These are phyloP conservation scores for Coregonus sp. DNA, from an alignment of 2,797 vertebrate species.

Conservation along the genomic window DNA sequence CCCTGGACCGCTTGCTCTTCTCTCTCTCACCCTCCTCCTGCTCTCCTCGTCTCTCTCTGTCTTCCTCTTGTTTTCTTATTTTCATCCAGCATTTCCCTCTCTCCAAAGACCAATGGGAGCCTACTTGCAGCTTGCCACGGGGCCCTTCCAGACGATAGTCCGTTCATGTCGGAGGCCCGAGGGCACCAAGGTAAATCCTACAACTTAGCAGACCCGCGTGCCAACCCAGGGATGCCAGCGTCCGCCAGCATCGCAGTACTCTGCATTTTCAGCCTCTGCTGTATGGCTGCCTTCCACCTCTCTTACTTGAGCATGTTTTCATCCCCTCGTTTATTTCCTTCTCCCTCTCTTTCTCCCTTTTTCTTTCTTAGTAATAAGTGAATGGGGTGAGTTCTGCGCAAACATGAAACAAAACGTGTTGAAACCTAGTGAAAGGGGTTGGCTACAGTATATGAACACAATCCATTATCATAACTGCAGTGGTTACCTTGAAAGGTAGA, in stretches of 20 bases:
- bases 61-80: conserved; percentile 43
- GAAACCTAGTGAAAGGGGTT: neutral
- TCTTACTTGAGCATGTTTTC: conserved; percentile 8
- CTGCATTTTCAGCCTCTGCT: conserved; percentile 59
- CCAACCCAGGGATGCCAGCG: conserved; percentile 73
- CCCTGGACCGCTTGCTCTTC: conserved; percentile 40
- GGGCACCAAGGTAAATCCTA: conserved; percentile 82
- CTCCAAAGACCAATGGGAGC: conserved; percentile 61
- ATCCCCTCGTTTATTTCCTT: conserved; percentile 1
- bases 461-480: no score
- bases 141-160: conserved; percentile 71
- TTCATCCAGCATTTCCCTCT: conserved; percentile 35
- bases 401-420: neutral
- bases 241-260: conserved; percentile 72
- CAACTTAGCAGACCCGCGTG: conserved; percentile 77
- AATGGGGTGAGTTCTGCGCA: neutral
- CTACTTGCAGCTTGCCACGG: conserved; percentile 55
- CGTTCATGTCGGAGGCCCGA: conserved; percentile 75
- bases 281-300: conserved; percentile 21
- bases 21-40: conserved; percentile 36
- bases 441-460: no score
- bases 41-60: conserved; percentile 21
- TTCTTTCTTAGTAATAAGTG: neutral
- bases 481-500: no score
- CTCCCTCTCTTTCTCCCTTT: conserved; percentile 1